Percentiles rank a stretch among this genome's conserved stretches.
These are phyloP conservation scores for Standfussiana lucernea DNA, from an alignment of 2,888 invertebrate species.

Conservation along the genomic window DNA sequence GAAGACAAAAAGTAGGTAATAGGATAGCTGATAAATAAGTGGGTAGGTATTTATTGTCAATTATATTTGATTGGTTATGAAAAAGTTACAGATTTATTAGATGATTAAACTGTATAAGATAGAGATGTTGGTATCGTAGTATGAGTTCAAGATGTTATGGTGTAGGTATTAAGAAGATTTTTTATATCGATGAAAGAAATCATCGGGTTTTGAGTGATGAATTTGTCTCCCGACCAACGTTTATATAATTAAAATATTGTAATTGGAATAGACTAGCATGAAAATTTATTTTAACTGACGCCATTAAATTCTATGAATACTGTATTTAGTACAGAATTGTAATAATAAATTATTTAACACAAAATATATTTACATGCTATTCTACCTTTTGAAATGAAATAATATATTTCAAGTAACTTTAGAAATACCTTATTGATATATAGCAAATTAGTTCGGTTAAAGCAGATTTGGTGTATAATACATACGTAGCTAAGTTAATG, in stretches of 20 bases:
- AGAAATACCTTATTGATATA: slow-evolving; percentile 57
- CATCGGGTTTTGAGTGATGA: slow-evolving; percentile 44
- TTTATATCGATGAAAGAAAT: slow-evolving; percentile 43
- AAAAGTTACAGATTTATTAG: slow-evolving; percentile 54
- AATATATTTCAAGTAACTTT: slow-evolving; percentile 36
- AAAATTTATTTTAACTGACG: slow-evolving; percentile 43
- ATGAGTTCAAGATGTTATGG: slow-evolving; percentile 55
- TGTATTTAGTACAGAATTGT: slow-evolving; percentile 32
- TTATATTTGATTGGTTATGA: slow-evolving; percentile 55
- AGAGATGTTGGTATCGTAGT: slow-evolving; percentile 38
- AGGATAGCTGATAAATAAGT: slow-evolving; percentile 63
- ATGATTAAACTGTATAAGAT: slow-evolving; percentile 55
- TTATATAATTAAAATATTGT: slow-evolving; percentile 40
- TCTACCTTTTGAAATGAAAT: slow-evolving; percentile 48
- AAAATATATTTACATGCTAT: slow-evolving; percentile 55
- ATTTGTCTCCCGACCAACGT: slow-evolving; percentile 52
- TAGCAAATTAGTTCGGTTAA: slow-evolving; percentile 53
- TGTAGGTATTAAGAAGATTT: slow-evolving; percentile 35
- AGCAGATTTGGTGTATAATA: slow-evolving; percentile 69
- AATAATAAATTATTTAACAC: slow-evolving; percentile 17
- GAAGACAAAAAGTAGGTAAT: slow-evolving; percentile 65
- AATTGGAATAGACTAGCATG: slow-evolving; percentile 51
- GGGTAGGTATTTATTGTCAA: slow-evolving; percentile 49
- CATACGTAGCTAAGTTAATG: slow-evolving; percentile 60
- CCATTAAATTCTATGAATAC: slow-evolving; percentile 26